Evolutionary conservation across 1,140 invertebrate species (phyloP).

Genomic region (Euwallacea fornicatus): DNA sequence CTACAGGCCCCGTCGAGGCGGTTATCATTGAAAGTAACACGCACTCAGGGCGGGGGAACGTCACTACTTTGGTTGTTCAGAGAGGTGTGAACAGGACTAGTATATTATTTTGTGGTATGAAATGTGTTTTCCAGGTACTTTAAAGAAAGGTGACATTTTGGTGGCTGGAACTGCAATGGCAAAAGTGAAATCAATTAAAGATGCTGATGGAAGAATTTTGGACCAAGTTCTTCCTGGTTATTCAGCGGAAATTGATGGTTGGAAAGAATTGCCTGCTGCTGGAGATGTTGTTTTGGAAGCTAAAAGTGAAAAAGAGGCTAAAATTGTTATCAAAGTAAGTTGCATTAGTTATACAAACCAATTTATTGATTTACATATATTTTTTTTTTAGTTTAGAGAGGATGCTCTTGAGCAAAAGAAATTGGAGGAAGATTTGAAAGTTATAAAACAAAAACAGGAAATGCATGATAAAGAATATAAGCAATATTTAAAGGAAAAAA

Average conservation of each 20-base stretch:
- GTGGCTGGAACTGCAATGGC: conserved; percentile 82
- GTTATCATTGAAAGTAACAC: conserved; percentile 85
- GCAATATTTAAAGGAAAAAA: conserved; percentile 63
- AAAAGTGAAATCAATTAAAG: conserved; percentile 84
- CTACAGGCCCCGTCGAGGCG: conserved; percentile 83
- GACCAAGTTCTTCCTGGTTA: conserved; percentile 73
- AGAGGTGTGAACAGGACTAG: conserved; percentile 57
- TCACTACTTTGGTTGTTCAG: conserved; percentile 86
- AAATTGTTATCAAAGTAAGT: conserved; percentile 66
- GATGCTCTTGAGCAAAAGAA: conserved; percentile 62
- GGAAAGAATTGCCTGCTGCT: conserved; percentile 82
- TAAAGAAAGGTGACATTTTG: conserved; percentile 79
- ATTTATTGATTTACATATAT: background rate
- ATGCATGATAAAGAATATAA: conserved; percentile 72
- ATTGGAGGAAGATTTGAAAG: conserved; percentile 61
- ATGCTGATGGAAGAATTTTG: conserved; percentile 73
- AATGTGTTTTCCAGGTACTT: conserved; percentile 59
- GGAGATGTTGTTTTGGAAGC: conserved; percentile 76
- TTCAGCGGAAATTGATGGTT: conserved; percentile 87
- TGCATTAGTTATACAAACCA: background rate
- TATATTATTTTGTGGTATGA: background rate
- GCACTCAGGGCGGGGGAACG: conserved; percentile 76
- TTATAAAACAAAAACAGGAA: conserved; percentile 67
- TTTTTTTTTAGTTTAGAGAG: conserved; percentile 58
- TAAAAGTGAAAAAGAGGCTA: conserved; percentile 27